Base-by-base conservation (phyloP, 64 coral and sea anemone genomes). In the Montipora cactus region DNA sequence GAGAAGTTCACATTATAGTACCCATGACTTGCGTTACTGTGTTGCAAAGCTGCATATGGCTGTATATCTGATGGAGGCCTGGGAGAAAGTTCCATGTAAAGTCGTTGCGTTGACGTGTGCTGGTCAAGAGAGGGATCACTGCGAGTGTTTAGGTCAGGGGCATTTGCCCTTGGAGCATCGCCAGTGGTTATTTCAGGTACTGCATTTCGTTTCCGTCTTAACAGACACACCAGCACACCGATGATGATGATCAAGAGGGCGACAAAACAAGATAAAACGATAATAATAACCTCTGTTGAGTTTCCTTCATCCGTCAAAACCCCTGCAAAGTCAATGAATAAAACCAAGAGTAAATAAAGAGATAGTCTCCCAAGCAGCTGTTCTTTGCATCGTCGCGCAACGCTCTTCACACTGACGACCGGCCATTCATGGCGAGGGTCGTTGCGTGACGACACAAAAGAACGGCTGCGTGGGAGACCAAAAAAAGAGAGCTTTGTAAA, bases 51-150 rank as follows among this genome's bases (percentile, higher is more conserved):
- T 18, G 61, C 10, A 66, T 55, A 55, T 66, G 75, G 5, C 46
- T 48, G 0, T 14, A 14, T 37, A 16, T 78, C 75, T 15, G 75
- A 78, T 37, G 28, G 28, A 78, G 75, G 6, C 47, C 75, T 78
- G 75, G 75, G 44, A 49, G 45, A 46, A 12, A 78, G 75, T 14
- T 78, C 75, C 75, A 78, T 78, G 15, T 78, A 78, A 11, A 16
- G 1, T 3, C 1, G 10, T 78, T 28, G 75, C 44, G 15, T 46
- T 49, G 75, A 48, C 75, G 5, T 13, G 4, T 12, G 75, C 75
- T 49, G 10, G 5, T 78, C 75, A 49, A 12, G 75, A 16, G 44
- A 14, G 0, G 46, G 2, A 12, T 48, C 75, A 78, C 19, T 55
- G 52, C 52, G 61, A 18, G 10, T 12, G 12, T 14, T 12, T 66